Base-by-base conservation (phyloP, 2,888 invertebrate species). In the Drosophila acutilabella region DNA sequence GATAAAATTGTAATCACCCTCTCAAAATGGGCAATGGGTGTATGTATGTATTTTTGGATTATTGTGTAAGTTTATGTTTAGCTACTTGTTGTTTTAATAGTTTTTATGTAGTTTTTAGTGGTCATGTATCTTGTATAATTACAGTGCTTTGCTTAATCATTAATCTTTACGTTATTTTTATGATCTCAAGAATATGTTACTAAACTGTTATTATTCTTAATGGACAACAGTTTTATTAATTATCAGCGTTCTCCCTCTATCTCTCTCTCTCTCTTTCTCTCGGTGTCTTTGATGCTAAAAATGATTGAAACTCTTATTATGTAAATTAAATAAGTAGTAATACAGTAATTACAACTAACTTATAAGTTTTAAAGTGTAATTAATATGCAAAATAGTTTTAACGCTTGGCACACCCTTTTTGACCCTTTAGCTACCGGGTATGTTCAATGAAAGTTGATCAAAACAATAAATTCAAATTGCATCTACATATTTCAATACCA, bases 401-500 rank as follows among this genome's bases (percentile, higher is more conserved):
- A 20, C 20, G 20, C 23, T 4, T 23, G 2, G 23, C 23, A 26
- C 26, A 4, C 45, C 38, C 42, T 11, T 30, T 1, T 8, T 13
- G 48, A 51, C 33, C 20, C 13, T 26, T 30, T n/a, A 20, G 10
- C 14, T 56, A 26, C 44, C 16, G 58, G 48, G 16, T 36, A 16
- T 58, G 20, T 50, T 6, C 2, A 36, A 53, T 23, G 7, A 47
- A 61, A 58, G 48, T 45, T 33, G 57, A 54, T 64, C 50, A 64
- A 66, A 80, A 73, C 36, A 56, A 62, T 48, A 64, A 65, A 70
- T 30, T 61, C 48, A 68, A 41, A 48, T 16, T 45, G 50, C 54
- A 45, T 59, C 33, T 56, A 45, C 52, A 40, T 45, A 56, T 70
- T 78, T 80, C 78, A 87, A 84, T 87, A 87, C 47, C 68, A 84